Evolutionary conservation across 2,888 invertebrate species (phyloP), one percentile per base, ranked within the genome.

Genomic region (Lepidonotus clava): DNA sequence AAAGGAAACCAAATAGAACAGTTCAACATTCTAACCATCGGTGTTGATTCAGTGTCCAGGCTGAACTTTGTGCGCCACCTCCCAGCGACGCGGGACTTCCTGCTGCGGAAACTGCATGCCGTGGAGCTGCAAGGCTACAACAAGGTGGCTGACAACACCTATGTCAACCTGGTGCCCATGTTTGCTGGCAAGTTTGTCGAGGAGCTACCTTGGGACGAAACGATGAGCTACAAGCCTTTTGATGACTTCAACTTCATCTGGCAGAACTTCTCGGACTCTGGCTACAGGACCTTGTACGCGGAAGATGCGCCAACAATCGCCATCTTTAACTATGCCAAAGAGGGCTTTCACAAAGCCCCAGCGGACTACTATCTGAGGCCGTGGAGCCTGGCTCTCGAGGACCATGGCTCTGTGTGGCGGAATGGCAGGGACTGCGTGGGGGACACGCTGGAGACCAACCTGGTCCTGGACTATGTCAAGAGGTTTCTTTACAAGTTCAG

Each of bases 101-200:
- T 97, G 84, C 95, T 95, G 87, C 94, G 95, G 24, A 95, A 96
- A 32, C 94, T 97, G 88, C 95, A 95, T 21, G 96, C 96, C 56
- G 95, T 97, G 84, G 97, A 97, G 92, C 95, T 98, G 92, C 94
- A 96, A 89, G 98, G 98, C 5, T 98, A 97, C 94, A 98, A 97
- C 93, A 98, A 98, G 95, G 97, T 98, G 11, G 98, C 96, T 1
- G 98, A 98, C 94, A 98, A 98, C 93, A 98, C 98, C 0, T 98
- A 97, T 93, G 98, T 98, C 0, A 98, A 98, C 94, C 93, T 98
- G 87, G 96, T 97, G 8, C 97, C 98, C 0, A 95, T 97, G 88
- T 94, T 98, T 18, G 96, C 96, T 0, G 98, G 98, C 0, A 90
- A 88, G 61, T 91, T 89, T 87, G 88, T 91, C 4, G 89, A 90